Conservation (phyloP, 2,888 invertebrate genomes). For the Phortica okadai region DNA sequence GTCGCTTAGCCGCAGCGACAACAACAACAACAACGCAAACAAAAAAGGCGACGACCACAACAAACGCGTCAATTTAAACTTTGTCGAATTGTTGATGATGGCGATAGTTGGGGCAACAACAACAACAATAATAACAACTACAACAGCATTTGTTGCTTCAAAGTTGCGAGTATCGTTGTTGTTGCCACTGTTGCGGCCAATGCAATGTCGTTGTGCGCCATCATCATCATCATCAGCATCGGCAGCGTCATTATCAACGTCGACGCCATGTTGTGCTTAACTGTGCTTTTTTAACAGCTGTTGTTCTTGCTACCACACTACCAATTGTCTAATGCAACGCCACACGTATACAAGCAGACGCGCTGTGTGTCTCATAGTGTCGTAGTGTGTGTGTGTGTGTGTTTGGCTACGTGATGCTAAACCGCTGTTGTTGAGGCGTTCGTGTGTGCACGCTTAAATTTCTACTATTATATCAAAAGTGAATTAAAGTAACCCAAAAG, state of each 20-base stretch:
- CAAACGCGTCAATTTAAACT: slow-evolving; percentile 51
- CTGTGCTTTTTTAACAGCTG: slow-evolving; percentile 32
- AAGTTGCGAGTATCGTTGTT: slow-evolving; percentile 7
- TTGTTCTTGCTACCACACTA: slow-evolving; percentile 28
- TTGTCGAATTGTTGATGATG: slow-evolving; percentile 27
- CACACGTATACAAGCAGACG: not conserved
- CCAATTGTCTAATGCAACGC: not conserved
- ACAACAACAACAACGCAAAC: not conserved
- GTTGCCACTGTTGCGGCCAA: not conserved
- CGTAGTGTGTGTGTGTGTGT: not conserved
- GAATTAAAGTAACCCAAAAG: slow-evolving; percentile 8
- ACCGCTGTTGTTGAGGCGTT: not conserved
- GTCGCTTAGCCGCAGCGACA: not conserved
- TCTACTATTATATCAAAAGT: slow-evolving; percentile 4
- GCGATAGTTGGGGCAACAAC: not conserved
- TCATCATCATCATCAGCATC: not conserved
- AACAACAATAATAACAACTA: not conserved
- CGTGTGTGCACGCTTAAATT: slow-evolving; percentile 4
- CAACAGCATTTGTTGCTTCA: slow-evolving; percentile 22
- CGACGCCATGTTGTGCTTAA: slow-evolving; percentile 14
- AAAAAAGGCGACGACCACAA: slow-evolving; percentile 21
- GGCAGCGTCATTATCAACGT: not conserved
- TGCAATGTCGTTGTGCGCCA: not conserved
- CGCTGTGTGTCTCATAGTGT: not conserved
- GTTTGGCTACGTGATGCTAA: not conserved